Conservation (phyloP, 2,888 invertebrate genomes). For the Schizaphis graminum region DNA sequence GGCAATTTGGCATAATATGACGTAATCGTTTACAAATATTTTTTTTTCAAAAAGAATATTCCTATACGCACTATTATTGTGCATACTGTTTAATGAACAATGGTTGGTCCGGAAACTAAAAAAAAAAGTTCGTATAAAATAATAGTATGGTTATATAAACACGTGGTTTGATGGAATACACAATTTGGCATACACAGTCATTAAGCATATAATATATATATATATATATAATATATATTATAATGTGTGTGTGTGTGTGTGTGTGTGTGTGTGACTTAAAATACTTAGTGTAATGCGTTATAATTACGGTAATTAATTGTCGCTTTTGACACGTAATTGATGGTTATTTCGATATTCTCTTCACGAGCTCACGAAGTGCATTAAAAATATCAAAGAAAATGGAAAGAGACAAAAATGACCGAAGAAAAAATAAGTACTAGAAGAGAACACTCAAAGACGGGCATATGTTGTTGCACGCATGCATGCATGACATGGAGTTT, state of each 20-base stretch:
- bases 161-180: neutral
- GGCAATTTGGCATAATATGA: neutral
- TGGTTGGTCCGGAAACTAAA: neutral
- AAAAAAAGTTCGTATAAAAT: neutral
- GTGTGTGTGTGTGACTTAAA: neutral
- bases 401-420: constrained; percentile 33
- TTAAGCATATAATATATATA: neutral
- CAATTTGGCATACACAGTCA: neutral
- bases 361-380: neutral
- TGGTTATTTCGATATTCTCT: constrained; percentile 10
- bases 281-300: neutral
- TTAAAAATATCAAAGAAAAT: neutral
- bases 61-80: neutral
- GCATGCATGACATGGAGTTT: constrained; percentile 34
- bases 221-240: neutral
- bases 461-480: constrained; percentile 17
- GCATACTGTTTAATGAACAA: neutral
- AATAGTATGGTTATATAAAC: neutral
- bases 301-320: constrained; percentile 37
- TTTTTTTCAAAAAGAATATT: neutral
- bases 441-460: neutral
- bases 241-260: too few species aligned
- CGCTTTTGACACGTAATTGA: constrained; percentile 31
- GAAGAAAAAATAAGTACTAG: neutral
- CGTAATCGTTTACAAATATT: neutral